Conservation (phyloP, 2,888 invertebrate species). For the Allophyes oxyacanthae region DNA sequence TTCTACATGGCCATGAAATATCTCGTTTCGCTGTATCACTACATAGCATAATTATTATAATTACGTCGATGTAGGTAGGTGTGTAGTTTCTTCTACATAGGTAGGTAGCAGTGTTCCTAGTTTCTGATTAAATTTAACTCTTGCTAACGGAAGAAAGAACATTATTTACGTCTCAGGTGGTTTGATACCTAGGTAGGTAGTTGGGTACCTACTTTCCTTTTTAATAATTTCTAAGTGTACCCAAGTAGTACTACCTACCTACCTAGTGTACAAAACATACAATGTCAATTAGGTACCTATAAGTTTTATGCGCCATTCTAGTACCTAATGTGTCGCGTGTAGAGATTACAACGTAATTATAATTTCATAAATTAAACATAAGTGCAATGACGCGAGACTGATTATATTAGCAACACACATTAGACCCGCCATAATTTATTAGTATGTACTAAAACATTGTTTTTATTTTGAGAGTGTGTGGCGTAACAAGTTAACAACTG, state of each 20-base stretch:
- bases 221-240: too few relatives aligned
- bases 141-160: too few relatives aligned
- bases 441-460: slow-evolving; percentile 77
- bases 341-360: slow-evolving; percentile 36
- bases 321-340: neutral
- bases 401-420: slow-evolving; percentile 64
- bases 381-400: slow-evolving; percentile 61
- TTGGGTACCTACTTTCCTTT: too few relatives aligned
- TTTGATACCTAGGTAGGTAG: too few relatives aligned
- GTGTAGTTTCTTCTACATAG: neutral
- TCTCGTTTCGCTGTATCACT: neutral
- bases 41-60: too few relatives aligned
- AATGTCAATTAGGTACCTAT: too few relatives aligned
- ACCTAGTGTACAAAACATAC: too few relatives aligned
- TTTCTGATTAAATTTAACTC: too few relatives aligned
- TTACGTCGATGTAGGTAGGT: neutral
- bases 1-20: neutral
- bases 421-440: slow-evolving; percentile 66
- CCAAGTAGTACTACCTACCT: too few relatives aligned
- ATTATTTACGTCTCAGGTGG: too few relatives aligned
- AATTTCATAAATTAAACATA: slow-evolving; percentile 43
- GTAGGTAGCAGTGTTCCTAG: too few relatives aligned
- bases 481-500: slow-evolving; percentile 68
- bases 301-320: too few relatives aligned
- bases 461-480: slow-evolving; percentile 84